Percentiles rank a stretch among this genome's conserved stretches.
Evolutionary conservation across 2,797 vertebrate genomes (phyloP).

Genomic region (Odontamblyopus rebecca): DNA sequence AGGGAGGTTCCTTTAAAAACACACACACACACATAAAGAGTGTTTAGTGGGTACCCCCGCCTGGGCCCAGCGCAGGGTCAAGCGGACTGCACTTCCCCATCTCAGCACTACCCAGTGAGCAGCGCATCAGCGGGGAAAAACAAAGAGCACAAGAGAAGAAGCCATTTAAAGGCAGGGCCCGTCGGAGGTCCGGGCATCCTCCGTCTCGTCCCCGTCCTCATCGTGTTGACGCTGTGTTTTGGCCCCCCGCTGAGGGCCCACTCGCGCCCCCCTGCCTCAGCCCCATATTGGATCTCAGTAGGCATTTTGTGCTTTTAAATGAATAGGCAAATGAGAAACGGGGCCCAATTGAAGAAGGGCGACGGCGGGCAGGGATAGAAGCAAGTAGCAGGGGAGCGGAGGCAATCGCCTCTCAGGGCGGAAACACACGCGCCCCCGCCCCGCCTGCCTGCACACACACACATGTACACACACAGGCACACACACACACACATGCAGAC

Average conservation of each 20-base stretch:
- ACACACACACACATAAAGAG: slow-evolving; percentile 14
- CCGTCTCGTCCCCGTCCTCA: slow-evolving; percentile 59
- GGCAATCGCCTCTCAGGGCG: slow-evolving; percentile 73
- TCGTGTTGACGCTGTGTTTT: slow-evolving; percentile 71
- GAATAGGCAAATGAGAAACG: slow-evolving; percentile 83
- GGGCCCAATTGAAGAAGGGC: slow-evolving; percentile 60
- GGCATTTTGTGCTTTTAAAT: slow-evolving; percentile 83
- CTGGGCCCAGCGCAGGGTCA: slow-evolving; percentile 53
- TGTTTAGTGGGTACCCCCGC: slow-evolving; percentile 50
- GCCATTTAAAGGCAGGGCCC: slow-evolving; percentile 68
- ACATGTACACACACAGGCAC: no score
- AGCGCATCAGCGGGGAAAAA: slow-evolving; percentile 61
- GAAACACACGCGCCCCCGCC: slow-evolving; percentile 70
- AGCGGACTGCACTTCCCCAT: slow-evolving; percentile 58
- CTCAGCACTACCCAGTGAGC: slow-evolving; percentile 59
- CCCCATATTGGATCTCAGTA: slow-evolving; percentile 86
- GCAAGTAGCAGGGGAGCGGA: slow-evolving; percentile 70
- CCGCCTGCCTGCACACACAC: slow-evolving; percentile 36
- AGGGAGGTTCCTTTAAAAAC: slow-evolving; percentile 52
- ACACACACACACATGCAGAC: slow-evolving; percentile 11
- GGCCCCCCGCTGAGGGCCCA: slow-evolving; percentile 74
- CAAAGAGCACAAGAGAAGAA: slow-evolving; percentile 36
- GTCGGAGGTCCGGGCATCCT: slow-evolving; percentile 61
- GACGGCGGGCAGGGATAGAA: slow-evolving; percentile 47
- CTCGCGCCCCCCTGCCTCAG: slow-evolving; percentile 77